phyloP scores from a whole-genome alignment of 2,797 vertebrate species.

The Neopelma chrysocephalum region DNA sequence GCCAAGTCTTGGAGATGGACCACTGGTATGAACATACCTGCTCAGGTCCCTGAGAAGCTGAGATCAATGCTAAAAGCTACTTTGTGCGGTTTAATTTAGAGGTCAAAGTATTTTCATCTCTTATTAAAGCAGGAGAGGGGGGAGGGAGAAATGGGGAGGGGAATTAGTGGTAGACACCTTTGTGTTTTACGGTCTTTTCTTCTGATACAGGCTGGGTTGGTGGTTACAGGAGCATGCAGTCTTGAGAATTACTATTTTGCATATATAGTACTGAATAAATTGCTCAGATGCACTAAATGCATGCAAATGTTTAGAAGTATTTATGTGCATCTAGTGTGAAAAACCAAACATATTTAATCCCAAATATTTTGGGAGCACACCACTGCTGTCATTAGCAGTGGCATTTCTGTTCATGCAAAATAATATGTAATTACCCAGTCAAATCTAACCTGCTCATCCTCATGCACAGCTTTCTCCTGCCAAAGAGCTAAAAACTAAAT shows the following conservation, averaged over 20 bases:
- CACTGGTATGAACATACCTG: neutral
- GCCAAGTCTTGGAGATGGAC: neutral
- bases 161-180: neutral
- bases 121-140: neutral
- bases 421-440: slow-evolving; percentile 1
- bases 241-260: neutral
- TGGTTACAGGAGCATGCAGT: neutral
- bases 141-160: neutral
- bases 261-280: neutral
- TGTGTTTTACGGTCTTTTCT: neutral
- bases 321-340: neutral
- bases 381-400: neutral
- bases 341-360: neutral
- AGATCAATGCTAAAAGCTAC: neutral
- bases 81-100: neutral
- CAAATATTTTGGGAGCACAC: neutral
- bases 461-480: neutral
- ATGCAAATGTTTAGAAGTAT: neutral
- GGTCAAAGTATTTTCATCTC: neutral
- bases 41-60: neutral
- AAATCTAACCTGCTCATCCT: slow-evolving; percentile 36
- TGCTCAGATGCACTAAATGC: neutral
- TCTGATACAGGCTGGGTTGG: neutral
- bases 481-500: slow-evolving; percentile 15
- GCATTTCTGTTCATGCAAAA: slow-evolving; percentile 37